These are phyloP conservation scores for Catharus ustulatus DNA, from an alignment of 2,797 vertebrate species.

Conservation along the genomic window DNA sequence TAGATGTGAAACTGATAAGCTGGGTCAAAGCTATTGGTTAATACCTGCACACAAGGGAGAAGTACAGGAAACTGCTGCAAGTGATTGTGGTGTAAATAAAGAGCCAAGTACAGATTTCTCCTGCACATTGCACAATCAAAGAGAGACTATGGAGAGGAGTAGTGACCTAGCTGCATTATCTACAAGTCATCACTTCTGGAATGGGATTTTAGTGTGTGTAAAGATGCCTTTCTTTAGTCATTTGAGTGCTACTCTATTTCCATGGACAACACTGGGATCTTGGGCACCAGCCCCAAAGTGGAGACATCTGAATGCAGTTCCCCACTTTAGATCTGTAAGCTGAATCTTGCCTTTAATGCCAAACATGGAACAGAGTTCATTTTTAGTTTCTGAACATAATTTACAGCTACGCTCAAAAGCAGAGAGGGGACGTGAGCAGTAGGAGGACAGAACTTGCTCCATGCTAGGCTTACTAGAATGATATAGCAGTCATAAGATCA, in stretches of 20 bases:
- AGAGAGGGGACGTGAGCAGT: accelerated
- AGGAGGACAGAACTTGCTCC: neutral
- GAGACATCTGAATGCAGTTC: neutral
- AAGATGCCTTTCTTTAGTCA: neutral
- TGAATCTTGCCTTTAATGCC: neutral
- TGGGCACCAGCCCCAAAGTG: neutral
- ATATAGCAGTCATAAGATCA: neutral
- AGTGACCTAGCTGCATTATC: neutral
- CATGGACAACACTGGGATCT: accelerated
- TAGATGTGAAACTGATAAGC: neutral
- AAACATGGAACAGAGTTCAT: neutral
- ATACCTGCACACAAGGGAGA: neutral
- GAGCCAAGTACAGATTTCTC: neutral
- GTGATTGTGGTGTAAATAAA: neutral
- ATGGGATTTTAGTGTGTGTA: neutral
- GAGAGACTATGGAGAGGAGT: neutral
- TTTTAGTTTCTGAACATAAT: neutral
- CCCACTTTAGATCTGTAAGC: neutral
- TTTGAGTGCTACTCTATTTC: neutral
- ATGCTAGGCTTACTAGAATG: neutral
- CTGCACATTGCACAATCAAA: neutral
- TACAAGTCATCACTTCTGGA: neutral
- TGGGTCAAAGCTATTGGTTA: neutral
- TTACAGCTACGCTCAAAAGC: neutral
- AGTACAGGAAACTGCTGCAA: neutral